A percentile compares a stretch with the other conserved stretches of the same genome.
phyloP scores from a whole-genome alignment of 2,113 vertebrate genomes.

The Callopanchax toddi region DNA sequence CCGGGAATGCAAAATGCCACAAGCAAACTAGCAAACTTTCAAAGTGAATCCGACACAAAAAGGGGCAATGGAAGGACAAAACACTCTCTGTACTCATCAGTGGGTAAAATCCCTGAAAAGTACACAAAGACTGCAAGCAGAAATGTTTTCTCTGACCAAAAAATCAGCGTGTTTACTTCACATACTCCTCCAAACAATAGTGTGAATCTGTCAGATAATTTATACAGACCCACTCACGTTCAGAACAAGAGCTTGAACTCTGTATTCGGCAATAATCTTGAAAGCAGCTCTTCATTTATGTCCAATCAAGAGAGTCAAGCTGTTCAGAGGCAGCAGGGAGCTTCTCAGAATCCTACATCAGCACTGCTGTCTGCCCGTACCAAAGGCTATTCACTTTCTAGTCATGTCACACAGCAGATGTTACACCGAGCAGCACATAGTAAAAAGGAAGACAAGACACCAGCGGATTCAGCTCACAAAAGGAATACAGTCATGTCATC shows the following conservation, averaged over 20 bases:
- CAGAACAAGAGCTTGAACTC: conserved; percentile 23
- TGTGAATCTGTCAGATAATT: conserved; percentile 25
- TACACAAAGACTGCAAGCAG: conserved; percentile 10
- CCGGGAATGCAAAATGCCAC: conserved; percentile 11
- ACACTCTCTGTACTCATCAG: conserved; percentile 14
- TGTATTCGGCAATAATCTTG: conserved; percentile 12
- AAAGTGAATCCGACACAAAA: conserved; percentile 25
- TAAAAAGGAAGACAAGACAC: conserved; percentile 23
- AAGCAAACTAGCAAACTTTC: conserved; percentile 10
- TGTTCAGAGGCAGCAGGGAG: conserved; percentile 50
- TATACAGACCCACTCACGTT: conserved; percentile 2
- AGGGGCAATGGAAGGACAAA: conserved; percentile 27
- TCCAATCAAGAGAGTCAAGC: conserved; percentile 40
- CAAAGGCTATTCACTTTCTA: conserved; percentile 50
- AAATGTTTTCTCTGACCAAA: conserved; percentile 12
- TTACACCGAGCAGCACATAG: conserved; percentile 24
- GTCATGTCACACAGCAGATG: conserved; percentile 55
- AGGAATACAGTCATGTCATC: conserved; percentile 5
- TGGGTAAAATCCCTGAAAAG: conserved; percentile 21
- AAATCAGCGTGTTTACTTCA: conserved; percentile 6
- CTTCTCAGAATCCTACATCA: conserved; percentile 48
- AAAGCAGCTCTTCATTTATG: conserved; percentile 40
- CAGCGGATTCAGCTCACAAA: conserved; percentile 15
- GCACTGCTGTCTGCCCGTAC: conserved; percentile 37
- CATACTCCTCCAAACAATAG: conserved; percentile 6